Base-by-base conservation (phyloP, 1,140 invertebrate genomes). In the Bombus vancouverensis region DNA sequence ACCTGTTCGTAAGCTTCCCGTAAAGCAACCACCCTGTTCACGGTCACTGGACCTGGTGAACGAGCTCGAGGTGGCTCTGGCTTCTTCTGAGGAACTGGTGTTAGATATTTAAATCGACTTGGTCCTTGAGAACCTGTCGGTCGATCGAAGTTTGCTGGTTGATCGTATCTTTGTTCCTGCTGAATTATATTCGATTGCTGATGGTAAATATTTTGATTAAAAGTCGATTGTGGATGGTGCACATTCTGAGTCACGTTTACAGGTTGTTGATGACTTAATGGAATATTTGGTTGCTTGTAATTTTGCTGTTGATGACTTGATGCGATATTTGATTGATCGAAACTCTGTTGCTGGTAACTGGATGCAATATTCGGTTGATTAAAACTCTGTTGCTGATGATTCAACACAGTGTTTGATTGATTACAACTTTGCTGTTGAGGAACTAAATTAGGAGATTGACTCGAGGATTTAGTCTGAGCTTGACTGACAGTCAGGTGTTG, bases 1-100 rank as follows among this genome's bases (percentile, higher is more conserved):
- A 66, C 1, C 25, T 85, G 84, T 42, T 91, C 90, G 68, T 90
- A 91, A 10, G 88, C 84, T 44, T 85, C 89, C 22, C 82, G 85
- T 8, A 91, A 77, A 9, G 89, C 82, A 15, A 28, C 76, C 9
- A 91, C 89, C 18, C 89, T 71, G n/a, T 91, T 91, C 18, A 39
- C 84, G 53, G 76, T 25, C 89, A 90, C 44, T 32, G 92, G 73
- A 47, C 73, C 76, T 25, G 81, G 74, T 22, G 85, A 83, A 18
- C 66, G 73, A 1, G 76, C 2, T 37, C 37, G 28, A 9, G 92
- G 80, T 44, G 86, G 85, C 0, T 92, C 85, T 0, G 39, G n/a
- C 12, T 47, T 89, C n/a, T 28, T 87, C 12, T 80, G 68, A 12
- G 66, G 32, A 25, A 79, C 74, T 0, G 81, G 72, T 1, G 79